Conservation (phyloP, 2,113 vertebrate genomes). For the Cromileptes altivelis region DNA sequence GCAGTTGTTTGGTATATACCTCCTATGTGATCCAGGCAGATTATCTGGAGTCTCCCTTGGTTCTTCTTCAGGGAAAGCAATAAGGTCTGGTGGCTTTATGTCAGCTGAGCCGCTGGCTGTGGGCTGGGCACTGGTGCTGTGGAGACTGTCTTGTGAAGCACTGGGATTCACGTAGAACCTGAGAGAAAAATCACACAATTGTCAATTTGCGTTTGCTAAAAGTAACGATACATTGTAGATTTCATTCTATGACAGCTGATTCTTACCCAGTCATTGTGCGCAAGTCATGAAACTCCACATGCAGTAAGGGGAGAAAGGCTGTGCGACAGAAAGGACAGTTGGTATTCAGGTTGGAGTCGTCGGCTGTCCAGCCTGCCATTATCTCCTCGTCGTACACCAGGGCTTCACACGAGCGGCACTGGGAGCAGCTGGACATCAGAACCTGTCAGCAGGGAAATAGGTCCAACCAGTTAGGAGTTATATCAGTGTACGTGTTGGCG, state of each 20-base stretch:
- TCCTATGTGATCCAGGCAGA: conserved; percentile 71
- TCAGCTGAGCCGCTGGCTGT: conserved; percentile 81
- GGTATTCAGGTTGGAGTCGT: conserved; percentile 98
- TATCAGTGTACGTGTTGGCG: too few species aligned
- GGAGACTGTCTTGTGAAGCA: conserved; percentile 94
- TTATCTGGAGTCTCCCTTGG: conserved; percentile 36
- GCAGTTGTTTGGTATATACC: conserved; percentile 74
- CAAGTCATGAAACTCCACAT: conserved; percentile 96
- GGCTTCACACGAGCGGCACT: conserved; percentile 91
- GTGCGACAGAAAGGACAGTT: conserved; percentile 95
- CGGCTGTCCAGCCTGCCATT: conserved; percentile 97
- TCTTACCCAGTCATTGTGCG: conserved; percentile 89
- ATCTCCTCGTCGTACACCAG: conserved; percentile 99
- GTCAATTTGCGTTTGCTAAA: neutral
- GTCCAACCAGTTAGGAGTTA: neutral
- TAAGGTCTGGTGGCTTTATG: conserved; percentile 86
- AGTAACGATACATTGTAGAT: too few species aligned
- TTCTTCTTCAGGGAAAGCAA: conserved; percentile 81
- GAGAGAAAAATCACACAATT: neutral
- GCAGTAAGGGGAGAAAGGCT: conserved; percentile 94
- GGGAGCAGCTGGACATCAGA: conserved; percentile 98
- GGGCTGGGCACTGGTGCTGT: conserved; percentile 86
- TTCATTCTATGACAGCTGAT: neutral
- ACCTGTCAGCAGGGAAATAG: conserved; percentile 82
- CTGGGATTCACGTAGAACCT: conserved; percentile 95